Evolutionary conservation across 2,888 invertebrate species (phyloP).

Genomic region (Tenthredo livida): DNA sequence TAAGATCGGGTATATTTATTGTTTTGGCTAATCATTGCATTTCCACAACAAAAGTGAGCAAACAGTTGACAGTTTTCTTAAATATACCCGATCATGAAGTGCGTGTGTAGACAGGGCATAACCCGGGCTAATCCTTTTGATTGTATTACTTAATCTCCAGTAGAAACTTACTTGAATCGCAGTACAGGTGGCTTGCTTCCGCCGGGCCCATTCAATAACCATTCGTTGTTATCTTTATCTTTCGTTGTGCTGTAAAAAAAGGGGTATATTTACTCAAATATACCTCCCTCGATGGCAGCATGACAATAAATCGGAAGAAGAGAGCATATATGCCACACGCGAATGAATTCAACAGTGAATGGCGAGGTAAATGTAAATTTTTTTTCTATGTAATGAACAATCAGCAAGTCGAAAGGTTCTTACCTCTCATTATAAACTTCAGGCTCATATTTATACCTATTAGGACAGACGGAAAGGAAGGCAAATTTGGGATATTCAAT

Average conservation of each 20-base stretch:
- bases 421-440: neutral
- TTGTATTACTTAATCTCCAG: neutral
- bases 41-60: no score
- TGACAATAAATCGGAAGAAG: neutral
- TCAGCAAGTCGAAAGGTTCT: neutral
- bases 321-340: neutral
- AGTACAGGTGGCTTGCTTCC: constrained; percentile 72
- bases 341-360: neutral
- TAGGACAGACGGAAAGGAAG: neutral
- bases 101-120: no score
- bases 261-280: constrained; percentile 29
- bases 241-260: constrained; percentile 69
- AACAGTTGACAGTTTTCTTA: no score
- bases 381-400: constrained; percentile 12
- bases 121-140: no score
- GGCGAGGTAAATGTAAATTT: neutral
- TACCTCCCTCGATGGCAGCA: neutral
- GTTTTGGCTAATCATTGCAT: no score
- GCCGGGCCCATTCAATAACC: constrained; percentile 72
- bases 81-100: no score
- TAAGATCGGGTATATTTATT: no score
- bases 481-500: neutral
- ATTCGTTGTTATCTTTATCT: constrained; percentile 71
- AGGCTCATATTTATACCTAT: no score
- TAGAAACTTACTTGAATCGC: constrained; percentile 73